These are phyloP conservation scores for Acrobasis repandana DNA, from an alignment of 2,888 invertebrate species.

Conservation along the genomic window DNA sequence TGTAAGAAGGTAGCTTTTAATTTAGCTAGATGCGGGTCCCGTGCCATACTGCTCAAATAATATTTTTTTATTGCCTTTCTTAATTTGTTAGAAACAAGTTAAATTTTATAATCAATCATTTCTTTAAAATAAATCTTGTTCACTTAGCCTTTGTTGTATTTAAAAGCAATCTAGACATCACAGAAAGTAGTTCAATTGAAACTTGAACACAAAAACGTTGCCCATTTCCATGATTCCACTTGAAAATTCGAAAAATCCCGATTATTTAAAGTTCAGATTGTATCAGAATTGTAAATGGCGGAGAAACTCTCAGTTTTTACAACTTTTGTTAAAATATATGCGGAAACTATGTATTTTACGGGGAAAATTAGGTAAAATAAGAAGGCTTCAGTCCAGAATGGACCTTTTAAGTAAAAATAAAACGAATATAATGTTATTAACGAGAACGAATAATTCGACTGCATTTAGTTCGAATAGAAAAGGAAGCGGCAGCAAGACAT, in stretches of 20 bases:
- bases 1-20: too few relatives aligned
- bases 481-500: too few relatives aligned
- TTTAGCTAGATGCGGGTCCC: too few relatives aligned
- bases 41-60: too few relatives aligned
- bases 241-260: slow-evolving; percentile 4
- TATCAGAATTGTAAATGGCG: slow-evolving; percentile 32
- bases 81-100: too few relatives aligned
- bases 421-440: too few relatives aligned
- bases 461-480: too few relatives aligned
- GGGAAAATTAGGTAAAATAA: not conserved
- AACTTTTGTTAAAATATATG: not conserved
- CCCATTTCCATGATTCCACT: slow-evolving; percentile 15
- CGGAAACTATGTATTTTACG: not conserved
- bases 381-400: too few relatives aligned
- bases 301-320: slow-evolving; percentile 19
- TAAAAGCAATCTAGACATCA: not conserved
- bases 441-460: too few relatives aligned
- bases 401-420: too few relatives aligned
- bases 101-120: too few relatives aligned
- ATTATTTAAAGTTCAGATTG: slow-evolving; percentile 26
- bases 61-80: too few relatives aligned
- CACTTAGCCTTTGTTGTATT: not conserved
- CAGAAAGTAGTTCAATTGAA: slow-evolving; percentile 5
- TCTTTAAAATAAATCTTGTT: not conserved
- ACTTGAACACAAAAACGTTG: slow-evolving; percentile 13